These are phyloP conservation scores for Geophilus truncorum DNA, from an alignment of 2,888 invertebrate genomes.

Conservation along the genomic window DNA sequence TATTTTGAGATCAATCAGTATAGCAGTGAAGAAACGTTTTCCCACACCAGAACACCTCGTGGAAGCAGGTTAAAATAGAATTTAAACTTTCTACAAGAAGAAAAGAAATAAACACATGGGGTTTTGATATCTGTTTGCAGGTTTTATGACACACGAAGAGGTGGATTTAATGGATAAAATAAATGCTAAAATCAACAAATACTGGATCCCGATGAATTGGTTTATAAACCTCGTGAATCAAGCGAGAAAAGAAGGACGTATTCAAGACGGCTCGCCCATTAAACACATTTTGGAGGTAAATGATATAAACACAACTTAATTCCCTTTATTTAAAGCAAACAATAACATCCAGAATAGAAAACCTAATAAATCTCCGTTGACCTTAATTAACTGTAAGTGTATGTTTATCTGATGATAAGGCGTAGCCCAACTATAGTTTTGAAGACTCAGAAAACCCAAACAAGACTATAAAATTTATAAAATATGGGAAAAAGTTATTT, in stretches of 20 bases:
- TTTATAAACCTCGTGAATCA: conserved; percentile 82
- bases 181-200: conserved; percentile 69
- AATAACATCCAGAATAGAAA: background rate
- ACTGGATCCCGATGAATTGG: conserved; percentile 92
- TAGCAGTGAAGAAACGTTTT: conserved; percentile 81
- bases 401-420: background rate
- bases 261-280: conserved; percentile 46
- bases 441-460: no score
- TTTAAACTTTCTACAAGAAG: background rate
- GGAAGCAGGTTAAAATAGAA: conserved; percentile 62
- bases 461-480: no score
- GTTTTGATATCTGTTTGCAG: conserved; percentile 39
- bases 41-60: conserved; percentile 77
- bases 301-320: background rate
- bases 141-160: conserved; percentile 47
- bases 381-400: background rate
- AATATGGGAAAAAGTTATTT: no score
- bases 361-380: background rate
- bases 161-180: conserved; percentile 43
- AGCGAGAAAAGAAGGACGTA: conserved; percentile 50
- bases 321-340: background rate
- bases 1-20: conserved; percentile 80
- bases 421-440: background rate
- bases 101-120: background rate
- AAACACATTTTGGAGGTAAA: conserved; percentile 38